Percentiles rank a stretch among this genome's conserved stretches.
Conservation (phyloP, 23 tunicate species). For the Ascidia mentula region DNA sequence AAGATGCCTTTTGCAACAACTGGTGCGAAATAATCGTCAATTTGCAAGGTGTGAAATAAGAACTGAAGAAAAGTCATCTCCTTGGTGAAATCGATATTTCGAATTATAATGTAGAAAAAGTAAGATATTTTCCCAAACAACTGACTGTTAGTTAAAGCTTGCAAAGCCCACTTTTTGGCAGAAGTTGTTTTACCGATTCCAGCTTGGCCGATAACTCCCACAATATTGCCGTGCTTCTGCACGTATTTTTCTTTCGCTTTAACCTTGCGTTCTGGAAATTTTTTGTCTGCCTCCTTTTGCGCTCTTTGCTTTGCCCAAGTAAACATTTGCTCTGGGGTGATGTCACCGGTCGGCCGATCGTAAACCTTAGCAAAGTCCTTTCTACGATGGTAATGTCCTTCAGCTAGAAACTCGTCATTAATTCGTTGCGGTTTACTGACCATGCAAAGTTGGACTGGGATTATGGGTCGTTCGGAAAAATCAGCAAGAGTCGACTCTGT, state of each 20-base stretch:
- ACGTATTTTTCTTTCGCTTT: not conserved
- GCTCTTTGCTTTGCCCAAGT: not conserved
- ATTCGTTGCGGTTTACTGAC: constrained; percentile 1
- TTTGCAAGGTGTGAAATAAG: not conserved
- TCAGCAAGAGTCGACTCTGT: not conserved
- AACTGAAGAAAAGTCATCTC: not conserved
- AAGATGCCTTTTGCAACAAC: not conserved
- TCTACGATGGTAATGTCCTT: not conserved
- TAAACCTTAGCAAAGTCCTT: not conserved
- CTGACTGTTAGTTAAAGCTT: not conserved
- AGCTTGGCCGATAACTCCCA: not conserved
- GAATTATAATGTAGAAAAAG: not conserved
- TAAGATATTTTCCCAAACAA: not conserved
- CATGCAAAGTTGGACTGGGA: not conserved
- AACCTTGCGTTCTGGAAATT: not conserved
- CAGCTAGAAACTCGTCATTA: not conserved
- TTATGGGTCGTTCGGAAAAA: not conserved
- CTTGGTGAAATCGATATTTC: not conserved
- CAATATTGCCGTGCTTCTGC: not conserved
- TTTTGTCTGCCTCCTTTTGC: not conserved
- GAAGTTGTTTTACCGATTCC: not conserved
- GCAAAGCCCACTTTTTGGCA: not conserved
- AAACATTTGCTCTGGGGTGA: not conserved
- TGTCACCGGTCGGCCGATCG: not conserved
- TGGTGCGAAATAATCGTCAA: not conserved